Conservation (phyloP, 2,888 invertebrate genomes). For the Sphaeridia pumilis region DNA sequence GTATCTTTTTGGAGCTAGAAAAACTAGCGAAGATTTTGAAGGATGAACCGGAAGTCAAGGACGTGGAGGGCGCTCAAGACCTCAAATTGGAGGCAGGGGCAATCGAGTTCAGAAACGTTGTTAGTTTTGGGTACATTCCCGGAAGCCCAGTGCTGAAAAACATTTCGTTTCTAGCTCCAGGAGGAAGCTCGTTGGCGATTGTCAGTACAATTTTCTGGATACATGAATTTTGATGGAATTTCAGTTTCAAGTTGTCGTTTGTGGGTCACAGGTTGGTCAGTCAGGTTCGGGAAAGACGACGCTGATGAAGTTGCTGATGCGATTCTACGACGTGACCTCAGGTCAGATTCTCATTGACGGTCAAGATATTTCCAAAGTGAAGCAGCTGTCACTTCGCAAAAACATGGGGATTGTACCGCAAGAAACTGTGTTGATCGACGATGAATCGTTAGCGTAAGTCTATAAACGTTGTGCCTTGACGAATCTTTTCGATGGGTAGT, state of each 20-base stretch:
- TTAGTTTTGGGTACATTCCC: conserved; percentile 71
- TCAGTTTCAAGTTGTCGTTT: not conserved
- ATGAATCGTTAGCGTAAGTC: conserved; percentile 62
- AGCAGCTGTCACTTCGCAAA: conserved; percentile 68
- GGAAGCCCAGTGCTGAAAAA: conserved; percentile 64
- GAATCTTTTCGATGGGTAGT: not conserved
- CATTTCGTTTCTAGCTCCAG: conserved; percentile 62
- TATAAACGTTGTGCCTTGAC: not conserved
- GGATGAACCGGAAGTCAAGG: conserved; percentile 74
- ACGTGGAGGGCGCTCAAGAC: conserved; percentile 64
- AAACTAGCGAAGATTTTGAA: conserved; percentile 94
- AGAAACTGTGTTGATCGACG: conserved; percentile 91
- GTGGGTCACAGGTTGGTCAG: too few relatives aligned
- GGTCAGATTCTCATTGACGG: conserved; percentile 81
- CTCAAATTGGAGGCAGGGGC: conserved; percentile 54
- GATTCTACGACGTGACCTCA: conserved; percentile 87
- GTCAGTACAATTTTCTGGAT: conserved; percentile 41
- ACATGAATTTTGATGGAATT: not conserved
- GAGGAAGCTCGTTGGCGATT: conserved; percentile 75
- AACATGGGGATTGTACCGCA: conserved; percentile 93
- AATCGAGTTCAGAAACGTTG: conserved; percentile 80
- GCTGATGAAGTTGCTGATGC: conserved; percentile 81
- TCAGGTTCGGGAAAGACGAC: conserved; percentile 99
- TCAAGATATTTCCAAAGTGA: conserved; percentile 74
- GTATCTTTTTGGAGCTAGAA: conserved; percentile 98